Base-by-base conservation (phyloP, 1,140 invertebrate genomes). In the Ceratina japonica region DNA sequence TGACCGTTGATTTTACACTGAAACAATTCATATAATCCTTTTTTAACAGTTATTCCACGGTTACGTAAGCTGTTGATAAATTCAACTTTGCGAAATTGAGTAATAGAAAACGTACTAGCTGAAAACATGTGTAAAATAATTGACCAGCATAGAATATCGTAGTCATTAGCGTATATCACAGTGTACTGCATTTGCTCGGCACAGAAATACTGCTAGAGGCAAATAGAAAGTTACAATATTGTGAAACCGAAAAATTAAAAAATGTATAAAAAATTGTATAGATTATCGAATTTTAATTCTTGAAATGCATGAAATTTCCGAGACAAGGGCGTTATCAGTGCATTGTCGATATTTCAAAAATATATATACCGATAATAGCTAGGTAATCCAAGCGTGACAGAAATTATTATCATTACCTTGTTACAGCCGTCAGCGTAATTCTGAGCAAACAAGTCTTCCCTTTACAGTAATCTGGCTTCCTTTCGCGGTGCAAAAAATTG, bases 321-420 rank as follows among this genome's bases (percentile, higher is more conserved):
- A 20, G 18, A 27, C 31, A 49, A 2, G 24, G 24, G 31, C 7
- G 49, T 31, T 22, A 44, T 49, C 8, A 1, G 16, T 4, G 0
- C 7, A 10, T 69, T 49, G 12, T 20, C 31, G 20, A 59, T 22
- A 20, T 16, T 49, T 59, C 49, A 18, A 52, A 13, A 59, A 16
- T 22, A 58, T 18, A 16, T 22, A 58, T 18, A 12, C 8, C 2
- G 18, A 1, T 16, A 58, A 58, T 44, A 12, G 22, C 16, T 5
- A 18, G 51, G 15, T 12, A 16, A 18, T 52, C 20, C 18, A 13
- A n/a, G 20, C 27, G 2, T 8, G 3, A 16, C 22, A 61, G 5
- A 58, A 66, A 75, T 68, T 56, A 66, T 66, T 56, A 13, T 58
- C 58, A 68, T 56, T 68, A 58, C 1, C 20, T 13, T 10, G n/a